Evolutionary conservation across 2,113 vertebrate species (phyloP).

Genomic region (Mixornis gularis): DNA sequence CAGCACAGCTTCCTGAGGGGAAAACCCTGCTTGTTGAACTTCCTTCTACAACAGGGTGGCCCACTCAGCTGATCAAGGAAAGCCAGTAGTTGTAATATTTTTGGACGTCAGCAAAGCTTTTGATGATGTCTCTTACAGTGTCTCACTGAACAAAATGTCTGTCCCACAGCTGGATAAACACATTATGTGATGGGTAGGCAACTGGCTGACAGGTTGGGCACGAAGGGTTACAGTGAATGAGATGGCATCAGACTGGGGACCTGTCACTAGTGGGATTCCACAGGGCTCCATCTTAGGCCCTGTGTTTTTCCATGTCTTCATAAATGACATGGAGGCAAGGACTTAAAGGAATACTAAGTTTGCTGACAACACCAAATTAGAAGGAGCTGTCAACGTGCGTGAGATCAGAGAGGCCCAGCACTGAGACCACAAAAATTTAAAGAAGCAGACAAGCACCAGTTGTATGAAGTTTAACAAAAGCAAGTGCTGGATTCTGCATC

Average conservation of each 20-base stretch:
- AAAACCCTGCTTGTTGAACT: neutral
- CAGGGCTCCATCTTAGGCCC: neutral
- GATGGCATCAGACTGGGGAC: neutral
- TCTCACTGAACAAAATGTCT: neutral
- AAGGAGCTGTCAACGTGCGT: neutral
- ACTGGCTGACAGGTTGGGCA: rapidly evolving
- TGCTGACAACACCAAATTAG: neutral
- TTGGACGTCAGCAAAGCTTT: neutral
- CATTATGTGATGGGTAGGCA: neutral
- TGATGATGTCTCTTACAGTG: neutral
- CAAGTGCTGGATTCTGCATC: neutral
- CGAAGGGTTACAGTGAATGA: neutral
- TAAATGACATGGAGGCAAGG: neutral
- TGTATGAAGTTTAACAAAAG: neutral
- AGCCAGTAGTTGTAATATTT: neutral
- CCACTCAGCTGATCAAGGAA: neutral
- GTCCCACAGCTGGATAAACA: neutral
- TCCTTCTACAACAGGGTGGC: rapidly evolving
- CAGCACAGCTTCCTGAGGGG: neutral
- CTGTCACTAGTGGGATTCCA: neutral
- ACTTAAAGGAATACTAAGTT: neutral
- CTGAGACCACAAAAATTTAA: rapidly evolving
- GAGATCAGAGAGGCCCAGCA: neutral
- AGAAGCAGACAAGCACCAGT: neutral
- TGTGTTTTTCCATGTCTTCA: neutral